Conservation (phyloP, 2,888 invertebrate species). For the Troilus luridus region DNA sequence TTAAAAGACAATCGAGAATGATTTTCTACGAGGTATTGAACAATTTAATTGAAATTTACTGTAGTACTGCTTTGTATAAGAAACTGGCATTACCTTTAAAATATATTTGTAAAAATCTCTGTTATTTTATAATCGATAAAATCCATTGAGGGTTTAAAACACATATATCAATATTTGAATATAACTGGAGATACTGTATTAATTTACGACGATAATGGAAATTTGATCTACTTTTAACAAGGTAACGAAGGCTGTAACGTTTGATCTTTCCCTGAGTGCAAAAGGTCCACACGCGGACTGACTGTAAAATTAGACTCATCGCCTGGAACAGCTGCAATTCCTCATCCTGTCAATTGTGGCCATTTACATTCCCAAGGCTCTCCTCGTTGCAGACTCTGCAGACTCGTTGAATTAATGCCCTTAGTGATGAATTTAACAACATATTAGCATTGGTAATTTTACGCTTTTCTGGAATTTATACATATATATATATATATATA, state of each 20-base stretch:
- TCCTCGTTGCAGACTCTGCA: background rate
- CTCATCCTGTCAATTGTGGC: constrained; percentile 35
- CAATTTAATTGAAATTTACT: too few species aligned
- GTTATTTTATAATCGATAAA: too few species aligned
- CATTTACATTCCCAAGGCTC: constrained; percentile 32
- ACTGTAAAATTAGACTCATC: constrained; percentile 28
- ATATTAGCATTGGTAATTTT: background rate
- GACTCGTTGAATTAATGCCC: background rate
- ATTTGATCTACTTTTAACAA: background rate
- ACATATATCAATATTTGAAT: too few species aligned
- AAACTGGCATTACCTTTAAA: too few species aligned
- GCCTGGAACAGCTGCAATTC: background rate
- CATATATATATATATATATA: too few species aligned
- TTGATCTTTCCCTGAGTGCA: background rate
- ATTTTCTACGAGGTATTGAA: too few species aligned
- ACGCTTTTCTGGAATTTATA: too few species aligned
- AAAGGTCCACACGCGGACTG: constrained; percentile 1
- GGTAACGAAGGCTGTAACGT: background rate
- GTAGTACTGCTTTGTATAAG: too few species aligned
- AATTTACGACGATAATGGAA: background rate
- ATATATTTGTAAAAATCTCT: too few species aligned
- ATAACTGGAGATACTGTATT: too few species aligned
- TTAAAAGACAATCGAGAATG: too few species aligned
- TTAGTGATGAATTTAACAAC: background rate
- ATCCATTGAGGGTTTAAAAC: too few species aligned